A percentile compares a stretch with the other conserved stretches of the same genome.
Evolutionary conservation across 2,113 vertebrate species (phyloP).

Genomic region (Oxygymnocypris stewartii): DNA sequence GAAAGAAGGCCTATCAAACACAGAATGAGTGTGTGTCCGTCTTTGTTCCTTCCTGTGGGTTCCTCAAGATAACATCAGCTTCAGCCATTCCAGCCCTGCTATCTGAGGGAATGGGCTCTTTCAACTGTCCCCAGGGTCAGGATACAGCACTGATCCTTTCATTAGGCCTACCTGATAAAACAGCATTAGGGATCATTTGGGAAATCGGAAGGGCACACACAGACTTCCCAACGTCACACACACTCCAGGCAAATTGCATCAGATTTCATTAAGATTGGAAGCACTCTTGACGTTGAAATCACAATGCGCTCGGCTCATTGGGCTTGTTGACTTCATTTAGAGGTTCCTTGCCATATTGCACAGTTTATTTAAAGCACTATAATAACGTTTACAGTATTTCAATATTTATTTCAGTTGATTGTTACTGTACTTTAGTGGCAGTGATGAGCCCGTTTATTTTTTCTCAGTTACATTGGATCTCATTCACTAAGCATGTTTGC

Average conservation of each 20-base stretch:
- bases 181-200: slow-evolving; percentile 35
- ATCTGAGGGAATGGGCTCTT: slow-evolving; percentile 40
- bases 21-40: slow-evolving; percentile 30
- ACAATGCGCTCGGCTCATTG: background rate
- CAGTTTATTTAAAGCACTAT: background rate
- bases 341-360: no score
- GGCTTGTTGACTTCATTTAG: background rate
- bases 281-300: slow-evolving; percentile 12
- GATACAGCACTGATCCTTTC: slow-evolving; percentile 50
- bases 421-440: background rate
- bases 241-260: slow-evolving; percentile 5
- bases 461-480: no score
- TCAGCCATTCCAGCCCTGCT: slow-evolving; percentile 48
- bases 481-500: no score
- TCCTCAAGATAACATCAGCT: slow-evolving; percentile 57
- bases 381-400: background rate
- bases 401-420: background rate
- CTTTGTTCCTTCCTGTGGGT: slow-evolving; percentile 59
- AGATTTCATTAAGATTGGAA: slow-evolving; percentile 32
- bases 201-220: slow-evolving; percentile 26
- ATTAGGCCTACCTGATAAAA: slow-evolving; percentile 55
- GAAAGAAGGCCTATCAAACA: slow-evolving; percentile 28
- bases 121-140: slow-evolving; percentile 51
- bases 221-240: slow-evolving; percentile 22
- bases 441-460: background rate